phyloP scores from a whole-genome alignment of 92 coral and sea anemone species.

The Palythoa grandiflora region DNA sequence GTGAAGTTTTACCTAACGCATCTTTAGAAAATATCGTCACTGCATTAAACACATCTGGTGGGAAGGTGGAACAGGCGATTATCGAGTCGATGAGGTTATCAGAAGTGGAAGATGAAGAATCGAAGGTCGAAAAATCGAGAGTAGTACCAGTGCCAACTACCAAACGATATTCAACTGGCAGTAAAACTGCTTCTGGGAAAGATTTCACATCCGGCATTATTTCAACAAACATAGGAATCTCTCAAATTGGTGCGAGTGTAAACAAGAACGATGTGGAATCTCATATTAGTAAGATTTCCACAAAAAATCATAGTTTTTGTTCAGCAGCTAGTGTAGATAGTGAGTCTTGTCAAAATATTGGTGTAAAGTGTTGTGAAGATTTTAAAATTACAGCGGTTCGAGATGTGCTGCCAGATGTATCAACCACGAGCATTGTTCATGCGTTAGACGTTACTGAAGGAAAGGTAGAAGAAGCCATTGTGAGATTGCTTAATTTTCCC shows the following conservation, averaged over 20 bases:
- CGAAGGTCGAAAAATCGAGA: background rate
- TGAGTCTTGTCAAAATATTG: background rate
- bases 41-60: background rate
- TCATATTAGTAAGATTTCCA: background rate
- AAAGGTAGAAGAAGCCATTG: constrained; percentile 17
- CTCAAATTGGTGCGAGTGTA: background rate
- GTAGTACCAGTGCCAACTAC: background rate
- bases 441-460: background rate
- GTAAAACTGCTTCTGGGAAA: background rate
- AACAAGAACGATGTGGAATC: background rate
- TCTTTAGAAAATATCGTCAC: constrained; percentile 6
- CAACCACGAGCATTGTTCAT: background rate
- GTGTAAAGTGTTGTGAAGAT: background rate
- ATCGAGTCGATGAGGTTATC: background rate
- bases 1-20: constrained; percentile 10
- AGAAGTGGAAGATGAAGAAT: background rate
- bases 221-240: background rate
- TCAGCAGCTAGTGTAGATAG: background rate
- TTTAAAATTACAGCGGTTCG: constrained; percentile 9
- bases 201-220: background rate
- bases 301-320: background rate
- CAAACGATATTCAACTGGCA: background rate
- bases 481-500: background rate
- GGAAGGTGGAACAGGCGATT: constrained; percentile 37
- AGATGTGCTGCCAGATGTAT: constrained; percentile 29